phyloP scores from a whole-genome alignment of 2,113 vertebrate species.

The Falco punctatus region DNA sequence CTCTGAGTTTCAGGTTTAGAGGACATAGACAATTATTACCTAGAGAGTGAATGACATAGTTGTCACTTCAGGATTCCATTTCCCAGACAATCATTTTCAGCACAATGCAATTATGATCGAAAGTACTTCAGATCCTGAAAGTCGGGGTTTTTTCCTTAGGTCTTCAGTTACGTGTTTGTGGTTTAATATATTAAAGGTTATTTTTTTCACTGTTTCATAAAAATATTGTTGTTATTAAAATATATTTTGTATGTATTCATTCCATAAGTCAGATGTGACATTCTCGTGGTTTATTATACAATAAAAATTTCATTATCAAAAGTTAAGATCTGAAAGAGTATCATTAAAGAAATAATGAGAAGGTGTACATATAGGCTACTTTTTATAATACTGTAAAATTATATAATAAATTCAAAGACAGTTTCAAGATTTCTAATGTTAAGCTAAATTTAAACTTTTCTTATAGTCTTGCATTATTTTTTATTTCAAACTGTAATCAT shows the following conservation, averaged over 20 bases:
- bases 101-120: not conserved
- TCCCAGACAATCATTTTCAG: not conserved
- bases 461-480: not conserved
- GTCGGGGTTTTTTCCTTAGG: not conserved
- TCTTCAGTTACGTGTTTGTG: not conserved
- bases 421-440: not conserved
- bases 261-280: not conserved
- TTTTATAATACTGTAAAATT: not conserved
- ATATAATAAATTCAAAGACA: not conserved
- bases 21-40: not conserved
- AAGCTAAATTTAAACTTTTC: not conserved
- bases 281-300: not conserved
- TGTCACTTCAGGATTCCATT: not conserved
- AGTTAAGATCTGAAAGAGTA: not conserved
- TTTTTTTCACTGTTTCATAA: not conserved
- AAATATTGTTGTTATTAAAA: not conserved
- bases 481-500: not conserved
- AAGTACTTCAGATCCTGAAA: not conserved
- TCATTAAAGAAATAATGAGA: not conserved
- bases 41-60: not conserved
- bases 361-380: not conserved
- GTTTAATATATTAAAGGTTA: not conserved
- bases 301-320: not conserved
- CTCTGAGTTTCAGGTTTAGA: not conserved
- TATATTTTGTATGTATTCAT: not conserved